Percentiles rank a stretch among this genome's conserved stretches.
phyloP scores from a whole-genome alignment of 2,888 invertebrate genomes.

The Tinea pellionella region DNA sequence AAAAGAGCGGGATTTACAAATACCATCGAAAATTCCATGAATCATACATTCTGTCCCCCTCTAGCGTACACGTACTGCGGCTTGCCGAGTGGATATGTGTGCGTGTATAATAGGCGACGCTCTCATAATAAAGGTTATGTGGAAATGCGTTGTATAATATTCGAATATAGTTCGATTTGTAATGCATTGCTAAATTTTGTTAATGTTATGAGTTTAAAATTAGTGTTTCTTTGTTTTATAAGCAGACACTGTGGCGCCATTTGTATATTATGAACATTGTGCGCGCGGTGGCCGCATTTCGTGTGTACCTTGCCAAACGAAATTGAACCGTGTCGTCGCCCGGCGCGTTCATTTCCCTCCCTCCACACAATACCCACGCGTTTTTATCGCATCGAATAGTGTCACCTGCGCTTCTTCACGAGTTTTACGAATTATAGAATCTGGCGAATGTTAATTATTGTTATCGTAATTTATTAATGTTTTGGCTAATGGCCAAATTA shows the following conservation, averaged over 20 bases:
- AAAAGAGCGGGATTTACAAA: not conserved
- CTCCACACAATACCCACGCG: constrained; percentile 54
- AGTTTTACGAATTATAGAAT: not conserved
- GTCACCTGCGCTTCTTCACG: constrained; percentile 45
- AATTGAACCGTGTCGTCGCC: constrained; percentile 45
- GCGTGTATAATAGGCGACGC: not conserved
- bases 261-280: constrained; percentile 23
- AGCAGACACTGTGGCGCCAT: constrained; percentile 14
- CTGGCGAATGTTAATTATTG: not conserved
- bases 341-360: constrained; percentile 41
- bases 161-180: not conserved
- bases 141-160: constrained; percentile 1
- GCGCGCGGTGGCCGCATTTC: constrained; percentile 57
- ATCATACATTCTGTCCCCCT: not conserved
- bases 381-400: constrained; percentile 54
- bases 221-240: constrained; percentile 7
- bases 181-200: not conserved
- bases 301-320: constrained; percentile 47
- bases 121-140: not conserved
- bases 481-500: constrained; percentile 45
- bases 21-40: not conserved
- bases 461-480: constrained; percentile 16
- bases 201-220: not conserved
- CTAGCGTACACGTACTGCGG: not conserved
- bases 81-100: not conserved